A percentile compares a stretch with the other conserved stretches of the same genome.
phyloP scores from a whole-genome alignment of 2,113 vertebrate genomes.

The Peromyscus maniculatus region DNA sequence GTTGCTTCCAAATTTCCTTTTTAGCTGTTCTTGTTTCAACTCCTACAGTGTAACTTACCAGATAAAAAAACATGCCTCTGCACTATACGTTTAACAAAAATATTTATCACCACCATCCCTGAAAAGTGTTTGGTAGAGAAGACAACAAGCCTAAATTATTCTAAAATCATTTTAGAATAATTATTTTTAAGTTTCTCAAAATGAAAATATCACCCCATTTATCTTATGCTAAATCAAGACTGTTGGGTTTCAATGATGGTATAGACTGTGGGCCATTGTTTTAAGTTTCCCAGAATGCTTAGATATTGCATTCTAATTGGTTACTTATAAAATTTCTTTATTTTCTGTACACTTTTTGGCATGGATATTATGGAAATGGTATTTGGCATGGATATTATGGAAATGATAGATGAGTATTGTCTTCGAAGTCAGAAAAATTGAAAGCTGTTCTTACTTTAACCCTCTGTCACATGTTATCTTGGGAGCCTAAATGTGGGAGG shows the following conservation, averaged over 20 bases:
- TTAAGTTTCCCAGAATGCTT: neutral
- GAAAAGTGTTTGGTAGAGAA: neutral
- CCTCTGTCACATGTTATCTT: neutral
- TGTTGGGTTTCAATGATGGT: neutral
- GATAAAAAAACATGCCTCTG: neutral
- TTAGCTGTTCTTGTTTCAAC: neutral
- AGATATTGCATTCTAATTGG: neutral
- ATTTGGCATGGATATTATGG: neutral
- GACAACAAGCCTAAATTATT: neutral
- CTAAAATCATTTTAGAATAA: neutral
- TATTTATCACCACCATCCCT: neutral
- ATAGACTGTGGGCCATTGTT: neutral
- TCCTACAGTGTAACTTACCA: neutral
- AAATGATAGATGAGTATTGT: neutral
- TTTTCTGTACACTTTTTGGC: neutral
- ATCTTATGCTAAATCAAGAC: neutral
- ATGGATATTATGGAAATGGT: neutral
- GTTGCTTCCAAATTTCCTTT: neutral
- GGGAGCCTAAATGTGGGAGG: neutral
- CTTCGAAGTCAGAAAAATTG: constrained; percentile 5
- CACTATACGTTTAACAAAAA: neutral
- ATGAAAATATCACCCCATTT: neutral
- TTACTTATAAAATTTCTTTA: neutral
- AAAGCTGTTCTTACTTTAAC: neutral
- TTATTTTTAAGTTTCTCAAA: neutral